Evolutionary conservation across 2,113 vertebrate genomes (phyloP), one percentile per base, ranked within the genome.

Genomic region (Gasterosteus nipponicus): DNA sequence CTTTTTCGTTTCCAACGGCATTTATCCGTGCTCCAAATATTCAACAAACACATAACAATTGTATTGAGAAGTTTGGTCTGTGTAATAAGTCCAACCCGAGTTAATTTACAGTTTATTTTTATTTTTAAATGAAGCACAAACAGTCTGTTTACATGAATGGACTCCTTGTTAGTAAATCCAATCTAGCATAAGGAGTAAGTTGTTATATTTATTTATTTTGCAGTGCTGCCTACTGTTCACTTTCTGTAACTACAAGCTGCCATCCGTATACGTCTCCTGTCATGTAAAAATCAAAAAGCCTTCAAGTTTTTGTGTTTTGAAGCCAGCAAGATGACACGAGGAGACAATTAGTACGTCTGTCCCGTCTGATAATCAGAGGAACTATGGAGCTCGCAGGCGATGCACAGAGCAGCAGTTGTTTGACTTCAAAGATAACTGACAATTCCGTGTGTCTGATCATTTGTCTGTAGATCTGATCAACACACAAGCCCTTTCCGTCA

Each of bases 191-290:
- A 86, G 10, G 7, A 65, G 49, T 46, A 59, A 73, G 49, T 78
- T 66, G 72, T 73, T 44, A 1, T 10, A 41, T 35, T 54, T 39
- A n/a, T 76, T 67, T 79, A 69, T 91, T 91, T 89, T 81, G 84
- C 85, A 85, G 74, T 86, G 91, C 91, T 91, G 77, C 87, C 88
- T 92, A 85, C 90, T 89, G 89, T 85, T 83, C 80, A 88, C 64
- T 83, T 69, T 87, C 81, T 90, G 91, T 77, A 87, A 90, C 90
- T 89, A 83, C 91, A 86, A 68, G 73, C 78, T 75, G 76, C 31
- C 80, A 31, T 81, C 80, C 73, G 78, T 77, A 71, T 84, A 81
- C 38, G 59, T 22, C 70, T 63, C 22, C 46, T 81, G 69, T 86
- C 81, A 81, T 8, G 42, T 64, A 51, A 19, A 46, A 54, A 57